These are phyloP conservation scores for Adelges cooleyi DNA, from an alignment of 1,140 invertebrate species.

Conservation along the genomic window DNA sequence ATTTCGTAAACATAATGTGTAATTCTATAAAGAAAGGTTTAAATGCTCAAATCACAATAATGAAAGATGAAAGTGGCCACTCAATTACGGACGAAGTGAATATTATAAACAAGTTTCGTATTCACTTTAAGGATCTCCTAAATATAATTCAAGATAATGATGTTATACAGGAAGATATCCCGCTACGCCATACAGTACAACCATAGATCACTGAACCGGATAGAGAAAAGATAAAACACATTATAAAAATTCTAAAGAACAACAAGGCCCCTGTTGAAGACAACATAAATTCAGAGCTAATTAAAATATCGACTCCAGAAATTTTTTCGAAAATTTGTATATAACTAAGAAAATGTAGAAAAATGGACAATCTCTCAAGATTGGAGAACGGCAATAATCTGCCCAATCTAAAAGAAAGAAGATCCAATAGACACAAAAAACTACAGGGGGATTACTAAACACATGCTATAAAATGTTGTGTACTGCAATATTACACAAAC, in stretches of 20 bases:
- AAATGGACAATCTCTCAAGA: slow-evolving; percentile 4
- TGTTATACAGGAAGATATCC: neutral
- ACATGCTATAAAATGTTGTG: too few species aligned
- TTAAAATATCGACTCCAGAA: slow-evolving; percentile 10
- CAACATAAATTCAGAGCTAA: neutral
- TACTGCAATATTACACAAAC: neutral
- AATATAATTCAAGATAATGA: neutral
- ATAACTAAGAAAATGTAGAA: neutral
- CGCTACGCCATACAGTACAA: neutral
- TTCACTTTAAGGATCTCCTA: neutral
- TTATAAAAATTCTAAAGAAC: slow-evolving; percentile 19
- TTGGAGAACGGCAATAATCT: neutral
- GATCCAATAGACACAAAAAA: too few species aligned
- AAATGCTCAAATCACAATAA: neutral
- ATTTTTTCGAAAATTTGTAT: neutral
- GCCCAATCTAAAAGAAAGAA: too few species aligned
- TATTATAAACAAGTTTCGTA: neutral
- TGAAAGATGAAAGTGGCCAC: neutral
- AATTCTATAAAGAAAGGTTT: too few species aligned
- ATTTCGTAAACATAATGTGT: too few species aligned
- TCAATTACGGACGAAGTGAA: neutral
- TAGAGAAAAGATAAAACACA: neutral
- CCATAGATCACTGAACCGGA: neutral
- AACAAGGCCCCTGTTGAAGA: neutral
- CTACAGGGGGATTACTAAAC: too few species aligned